Base-by-base conservation (phyloP, 2,888 invertebrate genomes). In the Trachelus stipa region DNA sequence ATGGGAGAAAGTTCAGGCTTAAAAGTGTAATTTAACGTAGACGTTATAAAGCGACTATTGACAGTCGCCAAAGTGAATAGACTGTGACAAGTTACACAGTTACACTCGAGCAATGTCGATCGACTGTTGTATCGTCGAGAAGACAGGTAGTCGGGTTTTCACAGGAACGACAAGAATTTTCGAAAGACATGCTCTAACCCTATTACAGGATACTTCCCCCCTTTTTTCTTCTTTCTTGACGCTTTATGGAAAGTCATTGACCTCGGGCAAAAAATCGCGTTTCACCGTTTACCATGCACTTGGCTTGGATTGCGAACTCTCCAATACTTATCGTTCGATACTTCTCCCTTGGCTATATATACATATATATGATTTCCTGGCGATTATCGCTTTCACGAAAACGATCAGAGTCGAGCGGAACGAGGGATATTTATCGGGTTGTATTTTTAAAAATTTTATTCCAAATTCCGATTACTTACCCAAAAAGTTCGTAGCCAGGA, bases 401-500 rank as follows among this genome's bases (percentile, higher is more conserved):
- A 31, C 71, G 11, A 71, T 31, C 56, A 9, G 23, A 23, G 23
- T 2, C 23, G 56, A 23, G 73, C 78, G 33, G 77, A 78, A 77
- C 75, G 73, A 68, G 34, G 40, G 15, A 31, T 30, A 68, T 68
- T 76, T 34, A 31, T 56, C 34, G 34, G 4, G 34, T 12, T 12
- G 23, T 56, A 56, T 23, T 56, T 40, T 11, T 0, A 3, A 31
- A 11, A 40, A 15, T 15, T 56, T 56, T 33, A 74, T 23, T 71
- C 4, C 23, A 6, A 23, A 23, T 56, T 56, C 0, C 23, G 56
- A 23, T 69, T 75, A 84, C 91, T 91, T 88, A 93, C 93, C 98
- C 98, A 90, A 98, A 98, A 23, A 97, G 94, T 91, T 97, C 97
- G 91, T 97, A 98, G 23, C 96, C 98, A 68, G 96, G 94, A 90